Evolutionary conservation across 1,140 invertebrate species (phyloP).

Genomic region (Gryon sp.): DNA sequence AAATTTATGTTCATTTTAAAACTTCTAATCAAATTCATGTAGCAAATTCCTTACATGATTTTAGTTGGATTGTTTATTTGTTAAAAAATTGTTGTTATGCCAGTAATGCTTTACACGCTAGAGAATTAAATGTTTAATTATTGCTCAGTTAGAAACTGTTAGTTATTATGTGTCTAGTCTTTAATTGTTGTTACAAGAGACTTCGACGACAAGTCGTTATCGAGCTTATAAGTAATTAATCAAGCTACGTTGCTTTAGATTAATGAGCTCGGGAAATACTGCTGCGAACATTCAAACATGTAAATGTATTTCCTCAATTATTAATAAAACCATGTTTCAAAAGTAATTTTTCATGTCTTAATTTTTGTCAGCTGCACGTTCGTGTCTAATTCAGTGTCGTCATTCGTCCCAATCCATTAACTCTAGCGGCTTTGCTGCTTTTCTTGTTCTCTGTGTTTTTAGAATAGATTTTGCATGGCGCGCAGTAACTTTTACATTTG

Average conservation of each 20-base stretch:
- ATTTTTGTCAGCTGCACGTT: conserved; percentile 45
- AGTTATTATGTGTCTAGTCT: conserved; percentile 56
- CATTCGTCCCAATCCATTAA: too few species aligned
- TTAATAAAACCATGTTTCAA: conserved; percentile 70
- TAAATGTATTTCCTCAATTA: conserved; percentile 71
- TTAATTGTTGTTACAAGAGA: conserved; percentile 38
- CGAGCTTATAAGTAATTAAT: conserved; percentile 25
- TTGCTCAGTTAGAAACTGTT: conserved; percentile 45
- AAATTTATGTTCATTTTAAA: too few species aligned
- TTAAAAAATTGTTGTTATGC: conserved; percentile 45
- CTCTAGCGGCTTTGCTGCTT: too few species aligned
- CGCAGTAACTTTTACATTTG: too few species aligned
- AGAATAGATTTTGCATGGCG: too few species aligned
- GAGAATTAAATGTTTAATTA: conserved; percentile 27
- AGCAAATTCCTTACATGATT: too few species aligned
- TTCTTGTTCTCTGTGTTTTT: too few species aligned
- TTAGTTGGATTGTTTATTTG: too few species aligned
- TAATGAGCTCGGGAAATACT: conserved; percentile 64
- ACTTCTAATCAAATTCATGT: too few species aligned
- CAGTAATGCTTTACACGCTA: conserved; percentile 44
- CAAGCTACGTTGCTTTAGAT: conserved; percentile 28
- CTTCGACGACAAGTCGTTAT: conserved; percentile 22
- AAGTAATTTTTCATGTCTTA: conserved; percentile 51
- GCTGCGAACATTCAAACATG: conserved; percentile 60
- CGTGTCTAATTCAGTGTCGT: conserved; percentile 43